Conservation (phyloP, 2,797 vertebrate genomes). For the Ptychobarbus kaznakovi region DNA sequence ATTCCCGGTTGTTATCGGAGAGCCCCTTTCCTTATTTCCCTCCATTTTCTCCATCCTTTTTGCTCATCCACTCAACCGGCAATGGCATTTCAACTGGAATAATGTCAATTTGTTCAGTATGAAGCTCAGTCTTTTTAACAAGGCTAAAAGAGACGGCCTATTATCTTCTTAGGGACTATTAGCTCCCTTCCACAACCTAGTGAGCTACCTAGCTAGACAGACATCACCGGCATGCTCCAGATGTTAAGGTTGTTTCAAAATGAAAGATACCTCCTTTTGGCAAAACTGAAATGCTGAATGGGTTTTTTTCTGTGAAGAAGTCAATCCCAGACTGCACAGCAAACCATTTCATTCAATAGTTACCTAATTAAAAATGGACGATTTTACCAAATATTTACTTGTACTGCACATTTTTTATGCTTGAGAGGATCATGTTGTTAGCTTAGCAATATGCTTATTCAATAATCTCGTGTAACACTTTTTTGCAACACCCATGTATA, state of each 20-base stretch:
- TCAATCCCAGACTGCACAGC: not conserved
- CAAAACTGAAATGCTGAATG: not conserved
- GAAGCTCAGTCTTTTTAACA: slow-evolving; percentile 18
- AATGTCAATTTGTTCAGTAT: slow-evolving; percentile 45
- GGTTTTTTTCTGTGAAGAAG: not conserved
- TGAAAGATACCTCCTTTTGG: not conserved
- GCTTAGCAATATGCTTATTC: not conserved
- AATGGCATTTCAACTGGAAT: slow-evolving; percentile 52
- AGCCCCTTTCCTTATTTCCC: slow-evolving; percentile 23
- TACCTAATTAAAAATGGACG: not conserved
- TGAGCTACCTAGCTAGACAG: not conserved
- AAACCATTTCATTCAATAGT: not conserved
- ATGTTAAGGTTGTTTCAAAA: not conserved
- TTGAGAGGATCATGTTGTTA: not conserved
- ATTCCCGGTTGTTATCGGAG: slow-evolving; percentile 20
- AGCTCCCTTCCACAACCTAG: slow-evolving; percentile 16
- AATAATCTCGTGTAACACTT: not conserved
- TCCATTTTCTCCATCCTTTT: slow-evolving; percentile 33
- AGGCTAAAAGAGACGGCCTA: slow-evolving; percentile 5
- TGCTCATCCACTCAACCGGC: slow-evolving; percentile 30
- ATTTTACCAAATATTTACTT: not conserved
- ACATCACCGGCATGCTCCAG: not conserved
- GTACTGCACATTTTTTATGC: not conserved
- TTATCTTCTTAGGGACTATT: slow-evolving; percentile 19
- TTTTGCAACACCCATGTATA: not conserved